Base-by-base conservation (phyloP, 2,113 vertebrate species). In the Phalacrocorax brasilianus region DNA sequence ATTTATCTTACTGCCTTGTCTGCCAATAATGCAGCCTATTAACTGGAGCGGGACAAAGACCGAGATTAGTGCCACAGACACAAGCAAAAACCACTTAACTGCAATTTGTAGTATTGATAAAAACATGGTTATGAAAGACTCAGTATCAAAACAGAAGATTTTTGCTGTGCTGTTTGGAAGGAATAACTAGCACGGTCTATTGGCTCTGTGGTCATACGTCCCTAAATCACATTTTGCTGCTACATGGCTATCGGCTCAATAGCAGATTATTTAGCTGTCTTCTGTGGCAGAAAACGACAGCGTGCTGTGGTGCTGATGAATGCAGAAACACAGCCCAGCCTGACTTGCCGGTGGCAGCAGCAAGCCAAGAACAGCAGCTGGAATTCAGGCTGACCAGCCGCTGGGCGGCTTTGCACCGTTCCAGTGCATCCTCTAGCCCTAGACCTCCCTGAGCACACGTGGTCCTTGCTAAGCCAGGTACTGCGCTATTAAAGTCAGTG, bases 1-100 rank as follows among this genome's bases (percentile, higher is more conserved):
- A 98, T 99, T 99, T 98, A 99, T 99, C 98, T 99, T 99, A 97
- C 98, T 99, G 98, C 99, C 99, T 98, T 99, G 99, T 98, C 99
- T 98, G 98, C 99, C 99, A 98, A 99, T 99, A 98, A 99, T 99
- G 98, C 99, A 99, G 97, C 99, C 99, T 98, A 99, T 99, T 98
- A 99, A 98, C 99, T 99, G 96, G 94, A 97, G 89, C 7, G 85
- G 97, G 91, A 97, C 85, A 97, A 94, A 96, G 85, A 95, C 84
- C 72, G 79, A 95, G 85, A 95, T 97, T 95, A 98, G 95, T 84
- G 97, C 71, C 93, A 91, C 88, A 91, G 96, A 96, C 88, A 91
- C 73, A 92, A 92, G 91, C 87, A 91, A 97, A 96, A 95, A 28
- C 65, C 66, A 84, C 87, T 93, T 81, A 63, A 92, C 63, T 88